Conservation (phyloP, 2,797 vertebrate genomes). For the Oreonectes daqikongensis region DNA sequence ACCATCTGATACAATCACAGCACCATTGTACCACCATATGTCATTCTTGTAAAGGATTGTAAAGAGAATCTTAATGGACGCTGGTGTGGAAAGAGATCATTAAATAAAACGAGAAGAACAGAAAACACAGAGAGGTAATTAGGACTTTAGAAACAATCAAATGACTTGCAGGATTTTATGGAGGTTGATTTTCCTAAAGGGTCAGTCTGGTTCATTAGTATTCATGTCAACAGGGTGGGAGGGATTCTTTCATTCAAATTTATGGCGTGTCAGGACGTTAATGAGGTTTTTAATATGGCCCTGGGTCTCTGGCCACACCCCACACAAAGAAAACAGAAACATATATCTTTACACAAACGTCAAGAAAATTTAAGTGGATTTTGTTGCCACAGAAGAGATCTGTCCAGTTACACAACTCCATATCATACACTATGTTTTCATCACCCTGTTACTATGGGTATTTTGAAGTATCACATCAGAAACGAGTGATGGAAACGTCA, state of each 20-base stretch:
- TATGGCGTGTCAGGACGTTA: conserved; percentile 15
- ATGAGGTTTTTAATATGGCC: conserved; percentile 14
- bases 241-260: conserved; percentile 35
- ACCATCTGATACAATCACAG: not conserved
- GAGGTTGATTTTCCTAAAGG: not conserved
- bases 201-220: conserved; percentile 23
- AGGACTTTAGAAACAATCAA: not conserved
- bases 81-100: not conserved
- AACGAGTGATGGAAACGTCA: no score
- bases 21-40: not conserved
- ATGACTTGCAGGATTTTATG: conserved; percentile 3
- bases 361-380: not conserved
- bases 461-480: no score
- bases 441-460: no score
- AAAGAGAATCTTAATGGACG: not conserved
- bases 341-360: not conserved
- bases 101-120: conserved; percentile 15
- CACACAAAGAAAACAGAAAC: not conserved
- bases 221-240: conserved; percentile 21
- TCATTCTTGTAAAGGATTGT: not conserved
- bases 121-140: not conserved
- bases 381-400: not conserved
- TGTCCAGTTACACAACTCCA: not conserved
- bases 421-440: not conserved
- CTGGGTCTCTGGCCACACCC: not conserved